Evolutionary conservation across 2,797 vertebrate genomes (phyloP), one percentile per base, ranked within the genome.

Genomic region (Nyctalus aviator): DNA sequence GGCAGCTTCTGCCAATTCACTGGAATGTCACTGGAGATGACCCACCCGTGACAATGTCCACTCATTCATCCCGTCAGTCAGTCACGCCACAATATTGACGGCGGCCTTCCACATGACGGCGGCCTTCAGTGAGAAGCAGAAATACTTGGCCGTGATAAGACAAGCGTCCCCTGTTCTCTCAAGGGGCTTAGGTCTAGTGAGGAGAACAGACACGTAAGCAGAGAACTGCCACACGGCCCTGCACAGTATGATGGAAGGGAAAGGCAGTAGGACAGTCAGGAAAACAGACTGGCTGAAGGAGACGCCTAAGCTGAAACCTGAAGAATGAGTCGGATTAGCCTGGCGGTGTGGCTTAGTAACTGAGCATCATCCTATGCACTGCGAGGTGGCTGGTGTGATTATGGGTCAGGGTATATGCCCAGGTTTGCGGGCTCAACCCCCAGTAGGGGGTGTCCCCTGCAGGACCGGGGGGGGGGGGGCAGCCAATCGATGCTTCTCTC

Each of bases 31-130:
- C 23, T 66, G 46, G 77, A 73, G 48, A 21, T 20, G 69, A 91
- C 23, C 55, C 30, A 53, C 41, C 53, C 71, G 32, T 1, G 6
- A 35, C 21, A 32, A 62, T 13, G 73, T 41, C 46, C 82, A 71
- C 5, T 48, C 37, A 72, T 8, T 91, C 44, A 50, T n/a, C 75
- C 18, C 53, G 0, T 55, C n/a, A 50, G 2, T 75, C 72, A 50
- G 5, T 44, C 53, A 41, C 53, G 69, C 85, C 71, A 50, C 85
- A 92, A 93, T 50, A 86, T 25, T 90, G 76, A 79, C 57, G 7
- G 41, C 90, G 50, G 32, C n/a, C 66, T 37, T 62, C 30, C 53
- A 27, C 3, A 5, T 66, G 82, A n/a, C n/a, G n/a, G n/a, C n/a
- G n/a, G n/a, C 75, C 66, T 57, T 71, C 66, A 30, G 62, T 23